Evolutionary conservation across 2,888 invertebrate genomes (phyloP).

Genomic region (Megamerina dolium): DNA sequence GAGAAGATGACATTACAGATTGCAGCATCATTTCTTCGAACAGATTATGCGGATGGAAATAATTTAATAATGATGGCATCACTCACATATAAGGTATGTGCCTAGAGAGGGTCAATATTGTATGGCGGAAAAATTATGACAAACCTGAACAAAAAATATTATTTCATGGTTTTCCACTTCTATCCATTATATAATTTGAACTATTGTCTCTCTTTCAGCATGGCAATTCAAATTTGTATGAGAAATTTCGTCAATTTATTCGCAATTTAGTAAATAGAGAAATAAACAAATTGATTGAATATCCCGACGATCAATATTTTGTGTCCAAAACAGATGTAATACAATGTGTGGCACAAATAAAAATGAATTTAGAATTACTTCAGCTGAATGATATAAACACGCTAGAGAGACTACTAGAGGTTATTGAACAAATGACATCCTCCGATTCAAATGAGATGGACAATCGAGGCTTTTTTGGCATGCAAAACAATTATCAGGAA

Average conservation of each 20-base stretch:
- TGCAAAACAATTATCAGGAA: too few species aligned
- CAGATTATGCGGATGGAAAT: background rate
- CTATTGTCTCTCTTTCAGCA: too few species aligned
- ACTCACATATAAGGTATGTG: background rate
- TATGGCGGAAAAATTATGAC: too few species aligned
- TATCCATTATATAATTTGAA: too few species aligned
- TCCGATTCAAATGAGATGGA: too few species aligned
- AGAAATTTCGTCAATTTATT: background rate
- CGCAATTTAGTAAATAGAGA: background rate
- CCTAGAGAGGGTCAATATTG: too few species aligned
- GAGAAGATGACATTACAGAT: background rate
- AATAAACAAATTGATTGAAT: background rate
- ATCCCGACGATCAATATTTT: background rate
- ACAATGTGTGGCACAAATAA: background rate
- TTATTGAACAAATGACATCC: background rate
- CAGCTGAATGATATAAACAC: background rate
- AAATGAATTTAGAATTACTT: background rate
- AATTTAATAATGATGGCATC: background rate
- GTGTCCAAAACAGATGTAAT: background rate
- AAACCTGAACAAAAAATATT: too few species aligned
- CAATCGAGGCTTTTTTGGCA: too few species aligned
- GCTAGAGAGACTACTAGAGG: background rate
- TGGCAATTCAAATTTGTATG: background rate
- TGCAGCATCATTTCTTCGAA: background rate
- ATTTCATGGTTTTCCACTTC: too few species aligned